Evolutionary conservation across 1,140 invertebrate genomes (phyloP).

Genomic region (Pogonognathellus flavescens): DNA sequence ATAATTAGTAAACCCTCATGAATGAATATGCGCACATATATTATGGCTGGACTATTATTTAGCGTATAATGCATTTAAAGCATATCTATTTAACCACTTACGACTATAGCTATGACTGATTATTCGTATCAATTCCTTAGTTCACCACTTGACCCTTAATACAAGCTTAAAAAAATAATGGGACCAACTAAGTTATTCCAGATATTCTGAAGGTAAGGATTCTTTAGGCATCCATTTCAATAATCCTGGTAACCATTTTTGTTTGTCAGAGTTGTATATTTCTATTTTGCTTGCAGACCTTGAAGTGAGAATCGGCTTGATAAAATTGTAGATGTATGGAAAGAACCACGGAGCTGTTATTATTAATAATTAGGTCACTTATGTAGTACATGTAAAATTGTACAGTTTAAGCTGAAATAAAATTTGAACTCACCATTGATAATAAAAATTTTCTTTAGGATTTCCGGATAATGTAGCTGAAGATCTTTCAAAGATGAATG

Average conservation of each 20-base stretch:
- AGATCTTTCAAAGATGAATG: slow-evolving; percentile 16
- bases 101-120: too few species aligned
- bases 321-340: slow-evolving; percentile 45
- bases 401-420: neutral
- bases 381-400: neutral
- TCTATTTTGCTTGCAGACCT: slow-evolving; percentile 44
- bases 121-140: too few species aligned
- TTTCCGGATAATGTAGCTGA: slow-evolving; percentile 54
- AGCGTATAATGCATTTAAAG: too few species aligned
- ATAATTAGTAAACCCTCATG: too few species aligned
- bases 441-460: slow-evolving; percentile 38
- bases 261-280: slow-evolving; percentile 49
- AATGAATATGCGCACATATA: too few species aligned
- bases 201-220: slow-evolving; percentile 14
- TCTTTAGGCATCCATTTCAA: slow-evolving; percentile 42
- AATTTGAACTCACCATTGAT: slow-evolving; percentile 52
- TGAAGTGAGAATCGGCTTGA: slow-evolving; percentile 49
- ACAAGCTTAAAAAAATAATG: neutral
- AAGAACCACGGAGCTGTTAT: slow-evolving; percentile 52
- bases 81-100: too few species aligned
- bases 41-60: too few species aligned
- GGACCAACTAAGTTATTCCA: neutral
- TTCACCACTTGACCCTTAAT: too few species aligned
- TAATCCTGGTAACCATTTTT: slow-evolving; percentile 34
- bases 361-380: neutral